Base-by-base conservation (phyloP, 2,113 vertebrate genomes). In the Ploceus nigricollis region DNA sequence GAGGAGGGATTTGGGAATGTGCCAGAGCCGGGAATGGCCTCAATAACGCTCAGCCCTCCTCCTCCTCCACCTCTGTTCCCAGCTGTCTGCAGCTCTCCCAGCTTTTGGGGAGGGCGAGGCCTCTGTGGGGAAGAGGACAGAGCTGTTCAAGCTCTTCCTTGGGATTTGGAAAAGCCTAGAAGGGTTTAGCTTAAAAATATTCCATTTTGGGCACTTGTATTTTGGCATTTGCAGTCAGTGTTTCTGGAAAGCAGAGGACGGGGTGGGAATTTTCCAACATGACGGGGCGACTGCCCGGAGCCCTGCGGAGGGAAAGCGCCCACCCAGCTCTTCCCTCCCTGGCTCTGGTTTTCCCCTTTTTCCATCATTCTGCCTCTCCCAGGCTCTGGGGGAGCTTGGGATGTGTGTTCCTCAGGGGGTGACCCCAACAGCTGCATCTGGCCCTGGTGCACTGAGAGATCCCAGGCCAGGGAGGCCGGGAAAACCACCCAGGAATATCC, bases 1-100 rank as follows among this genome's bases (percentile, higher is more conserved):
- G 18, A 28, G 85, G 88, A 66, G 69, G 82, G 82, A 82, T 92
- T 96, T 95, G 82, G 91, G 82, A 82, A 17, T 7, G 3, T 1
- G 54, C 58, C 15, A 15, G 79, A 54, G 48, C 53, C 0, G 0
- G 63, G 73, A 87, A 69, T 0, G 3, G 72, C 72, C 31, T 24
- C 0, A 3, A 11, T 73, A 77, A 56, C 0, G 9, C 45, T 93
- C 51, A 2, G 1, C n/a, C 60, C 27, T 82, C 22, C 7, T 79
- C 33, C 48, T 69, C n/a, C 37, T 82, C 64, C 35, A 4, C 33
- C 19, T 48, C 70, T 8, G 8, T 20, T 84, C 61, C 58, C 69
- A 25, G 39, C 69, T 78, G 33, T 45, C 60, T 7, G 9, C 54
- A 65, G 56, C 56, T 56, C 50, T 48, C 37, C 31, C 44, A 27